phyloP scores from a whole-genome alignment of 2,888 invertebrate genomes.

The Dorcus hopei region DNA sequence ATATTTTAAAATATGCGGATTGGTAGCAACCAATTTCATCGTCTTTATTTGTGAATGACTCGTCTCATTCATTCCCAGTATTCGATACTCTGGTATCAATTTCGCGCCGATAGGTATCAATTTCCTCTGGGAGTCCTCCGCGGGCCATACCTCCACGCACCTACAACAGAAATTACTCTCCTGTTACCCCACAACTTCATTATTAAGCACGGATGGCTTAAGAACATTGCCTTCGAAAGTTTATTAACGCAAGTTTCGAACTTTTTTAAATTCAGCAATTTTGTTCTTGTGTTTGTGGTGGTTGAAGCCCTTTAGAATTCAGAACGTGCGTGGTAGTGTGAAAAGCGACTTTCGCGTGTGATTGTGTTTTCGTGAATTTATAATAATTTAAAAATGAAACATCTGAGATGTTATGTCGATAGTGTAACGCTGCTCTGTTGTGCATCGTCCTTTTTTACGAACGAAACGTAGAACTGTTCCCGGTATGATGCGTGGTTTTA shows the following conservation, averaged over 20 bases:
- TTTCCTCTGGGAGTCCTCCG: slow-evolving; percentile 35
- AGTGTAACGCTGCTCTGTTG: not conserved
- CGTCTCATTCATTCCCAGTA: slow-evolving; percentile 33
- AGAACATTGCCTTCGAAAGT: too few species aligned
- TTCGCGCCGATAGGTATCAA: slow-evolving; percentile 29
- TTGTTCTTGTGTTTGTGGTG: not conserved
- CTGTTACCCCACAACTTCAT: too few species aligned
- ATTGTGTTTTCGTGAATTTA: too few species aligned
- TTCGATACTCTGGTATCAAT: slow-evolving; percentile 31
- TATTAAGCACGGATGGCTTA: too few species aligned
- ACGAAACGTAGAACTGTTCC: not conserved
- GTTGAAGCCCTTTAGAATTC: too few species aligned
- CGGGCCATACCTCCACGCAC: slow-evolving; percentile 33
- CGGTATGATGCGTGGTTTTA: slow-evolving; percentile 29
- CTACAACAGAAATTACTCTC: not conserved
- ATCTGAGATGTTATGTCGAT: too few species aligned
- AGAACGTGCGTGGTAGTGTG: too few species aligned
- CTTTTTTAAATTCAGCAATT: not conserved
- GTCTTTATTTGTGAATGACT: slow-evolving; percentile 31
- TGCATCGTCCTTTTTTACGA: slow-evolving; percentile 12
- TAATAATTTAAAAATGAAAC: too few species aligned
- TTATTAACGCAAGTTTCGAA: too few species aligned
- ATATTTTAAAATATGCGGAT: too few species aligned
- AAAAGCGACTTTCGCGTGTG: too few species aligned
- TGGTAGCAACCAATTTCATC: slow-evolving; percentile 10